A percentile compares a stretch with the other conserved stretches of the same genome.
Conservation (phyloP, 2,888 invertebrate species). For the Acanthosoma haemorrhoidale region DNA sequence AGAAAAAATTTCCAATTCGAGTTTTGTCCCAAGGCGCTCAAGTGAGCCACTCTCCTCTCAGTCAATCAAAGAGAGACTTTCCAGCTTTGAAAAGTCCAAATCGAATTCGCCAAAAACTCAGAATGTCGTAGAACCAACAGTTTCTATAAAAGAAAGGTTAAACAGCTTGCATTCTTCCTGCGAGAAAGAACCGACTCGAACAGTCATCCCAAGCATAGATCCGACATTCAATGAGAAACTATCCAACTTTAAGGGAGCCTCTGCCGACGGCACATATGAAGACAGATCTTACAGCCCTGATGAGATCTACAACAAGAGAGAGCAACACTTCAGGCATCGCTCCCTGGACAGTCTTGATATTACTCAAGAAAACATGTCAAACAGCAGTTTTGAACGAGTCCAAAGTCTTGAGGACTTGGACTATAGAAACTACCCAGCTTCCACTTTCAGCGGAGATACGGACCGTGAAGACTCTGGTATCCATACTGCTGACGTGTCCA, state of each 20-base stretch:
- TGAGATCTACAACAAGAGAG: conserved; percentile 48
- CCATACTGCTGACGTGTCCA: conserved; percentile 72
- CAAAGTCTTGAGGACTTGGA: conserved; percentile 61
- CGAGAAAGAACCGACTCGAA: conserved; percentile 40
- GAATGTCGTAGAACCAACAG: conserved; percentile 41
- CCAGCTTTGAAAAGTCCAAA: conserved; percentile 44
- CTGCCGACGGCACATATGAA: conserved; percentile 40
- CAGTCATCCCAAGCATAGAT: conserved; percentile 38
- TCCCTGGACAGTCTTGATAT: conserved; percentile 61
- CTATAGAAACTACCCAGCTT: conserved; percentile 52
- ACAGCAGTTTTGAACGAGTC: conserved; percentile 53
- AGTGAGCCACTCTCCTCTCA: conserved; percentile 46
- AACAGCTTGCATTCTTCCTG: conserved; percentile 47
- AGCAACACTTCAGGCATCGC: conserved; percentile 47
- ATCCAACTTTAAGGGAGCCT: conserved; percentile 31
- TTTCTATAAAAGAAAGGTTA: conserved; percentile 44
- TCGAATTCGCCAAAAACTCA: conserved; percentile 10
- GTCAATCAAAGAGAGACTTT: conserved; percentile 52
- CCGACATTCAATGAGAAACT: conserved; percentile 39
- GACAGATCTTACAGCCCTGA: conserved; percentile 53
- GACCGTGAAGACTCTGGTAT: conserved; percentile 75
- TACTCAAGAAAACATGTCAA: conserved; percentile 49
- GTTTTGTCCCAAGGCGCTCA: conserved; percentile 12
- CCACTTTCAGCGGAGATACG: conserved; percentile 53
- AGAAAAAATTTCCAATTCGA: conserved; percentile 45